phyloP scores from a whole-genome alignment of 2,797 vertebrate species.

The Siniperca undulata region DNA sequence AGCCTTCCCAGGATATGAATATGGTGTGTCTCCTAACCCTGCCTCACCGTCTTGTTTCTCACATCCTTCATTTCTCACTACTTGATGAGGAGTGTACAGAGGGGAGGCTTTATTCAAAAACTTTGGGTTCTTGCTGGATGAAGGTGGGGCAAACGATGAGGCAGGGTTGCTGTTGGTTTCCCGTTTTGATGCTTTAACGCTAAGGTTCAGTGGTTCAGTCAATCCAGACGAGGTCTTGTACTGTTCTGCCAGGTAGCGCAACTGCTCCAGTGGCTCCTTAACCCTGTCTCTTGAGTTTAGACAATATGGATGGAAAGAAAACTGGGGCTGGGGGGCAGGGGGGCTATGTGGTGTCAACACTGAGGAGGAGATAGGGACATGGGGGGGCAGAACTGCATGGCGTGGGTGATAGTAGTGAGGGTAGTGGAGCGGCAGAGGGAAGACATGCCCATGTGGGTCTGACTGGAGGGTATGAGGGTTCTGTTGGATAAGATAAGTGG shows the following conservation, averaged over 20 bases:
- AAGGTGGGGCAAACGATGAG: conserved; percentile 79
- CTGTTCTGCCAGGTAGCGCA: conserved; percentile 81
- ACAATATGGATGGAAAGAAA: neutral
- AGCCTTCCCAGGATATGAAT: neutral
- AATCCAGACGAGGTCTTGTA: conserved; percentile 78
- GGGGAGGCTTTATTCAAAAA: conserved; percentile 83
- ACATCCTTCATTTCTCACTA: conserved; percentile 29
- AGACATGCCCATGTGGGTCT: conserved; percentile 41
- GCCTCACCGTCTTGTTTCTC: conserved; percentile 42
- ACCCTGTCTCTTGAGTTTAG: conserved; percentile 20
- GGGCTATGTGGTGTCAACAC: conserved; percentile 18
- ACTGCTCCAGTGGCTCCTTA: conserved; percentile 71
- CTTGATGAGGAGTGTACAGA: conserved; percentile 67
- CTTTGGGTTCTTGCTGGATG: conserved; percentile 78
- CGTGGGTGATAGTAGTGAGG: conserved; percentile 54
- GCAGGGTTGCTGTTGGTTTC: conserved; percentile 51
- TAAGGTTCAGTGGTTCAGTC: conserved; percentile 84
- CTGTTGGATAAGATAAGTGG: conserved; percentile 50
- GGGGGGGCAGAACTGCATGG: conserved; percentile 53
- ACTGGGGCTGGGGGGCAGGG: conserved; percentile 21
- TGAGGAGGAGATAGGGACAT: conserved; percentile 40
- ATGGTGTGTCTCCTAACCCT: neutral
- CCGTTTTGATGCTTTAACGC: conserved; percentile 57
- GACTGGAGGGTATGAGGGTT: conserved; percentile 32
- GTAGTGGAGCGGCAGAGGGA: conserved; percentile 57